Evolutionary conservation across 2,113 vertebrate genomes (phyloP), one percentile per base, ranked within the genome.

Genomic region (Vulpes vulpes): DNA sequence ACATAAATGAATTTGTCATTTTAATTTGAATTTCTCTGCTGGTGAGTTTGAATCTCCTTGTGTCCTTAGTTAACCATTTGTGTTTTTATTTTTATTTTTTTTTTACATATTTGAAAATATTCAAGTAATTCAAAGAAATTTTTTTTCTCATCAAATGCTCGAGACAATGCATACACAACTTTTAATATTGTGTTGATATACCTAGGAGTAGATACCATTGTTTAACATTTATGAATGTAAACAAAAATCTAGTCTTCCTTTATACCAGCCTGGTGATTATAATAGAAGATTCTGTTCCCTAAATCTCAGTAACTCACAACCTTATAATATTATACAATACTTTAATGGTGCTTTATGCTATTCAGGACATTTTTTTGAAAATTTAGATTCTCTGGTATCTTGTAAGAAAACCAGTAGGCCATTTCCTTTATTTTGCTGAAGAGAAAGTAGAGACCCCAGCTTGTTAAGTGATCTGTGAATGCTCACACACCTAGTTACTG

Each of bases 101-200:
- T 69, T 38, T 87, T 65, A 38, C 4, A 30, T 51, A 49, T 89
- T 79, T 81, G 16, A 76, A 94, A 90, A 74, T 20, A 65, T 22
- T 60, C 3, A 76, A 60, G 57, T 5, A 55, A 3, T 60, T 96
- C 57, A 64, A 9, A 69, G 49, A 55, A 3, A 25, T n/a, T 84
- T 96, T 76, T 69, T 73, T 92, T 57, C 43, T 89, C n/a, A 43
- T 64, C 38, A 81, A n/a, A 38, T 92, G 23, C 51, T 55, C 83
- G 32, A 71, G 30, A 85, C 38, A 20, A 20, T 79, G 12, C 51
- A 81, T 51, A 79, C 19, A 71, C 32, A 79, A 5, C 27, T 93
- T 95, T 89, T 69, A 30, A 59, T 74, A 49, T 43, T 60, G 23
- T 43, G 43, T 67, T 89, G 53, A 32, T 76, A 10, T 0, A 59